These are phyloP conservation scores for Labrus mixtus DNA, from an alignment of 2,113 vertebrate genomes.

Conservation along the genomic window DNA sequence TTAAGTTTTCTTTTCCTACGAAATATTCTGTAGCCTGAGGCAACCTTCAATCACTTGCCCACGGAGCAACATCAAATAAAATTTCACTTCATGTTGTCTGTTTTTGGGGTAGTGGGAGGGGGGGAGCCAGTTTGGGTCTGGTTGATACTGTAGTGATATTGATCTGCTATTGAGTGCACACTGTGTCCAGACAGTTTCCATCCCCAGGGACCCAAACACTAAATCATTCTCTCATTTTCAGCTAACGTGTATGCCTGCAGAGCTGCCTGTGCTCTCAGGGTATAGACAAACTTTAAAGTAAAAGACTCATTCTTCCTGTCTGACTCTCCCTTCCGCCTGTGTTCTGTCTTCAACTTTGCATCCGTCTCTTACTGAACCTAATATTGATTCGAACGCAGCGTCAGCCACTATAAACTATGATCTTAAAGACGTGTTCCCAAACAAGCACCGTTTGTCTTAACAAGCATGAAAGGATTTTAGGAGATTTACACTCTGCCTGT, in stretches of 20 bases:
- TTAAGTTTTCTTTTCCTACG: conserved; percentile 58
- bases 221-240: conserved; percentile 67
- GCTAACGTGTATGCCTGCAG: conserved; percentile 47
- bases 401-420: conserved; percentile 62
- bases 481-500: conserved; percentile 76
- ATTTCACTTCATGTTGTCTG: conserved; percentile 70
- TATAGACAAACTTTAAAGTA: conserved; percentile 50
- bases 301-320: conserved; percentile 42
- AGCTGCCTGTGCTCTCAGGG: conserved; percentile 27
- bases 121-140: conserved; percentile 43
- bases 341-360: conserved; percentile 31
- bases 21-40: conserved; percentile 59
- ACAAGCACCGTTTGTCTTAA: conserved; percentile 75
- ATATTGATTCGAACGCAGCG: conserved; percentile 54
- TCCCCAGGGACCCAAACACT: conserved; percentile 48
- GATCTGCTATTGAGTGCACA: conserved; percentile 71
- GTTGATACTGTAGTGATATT: conserved; percentile 73
- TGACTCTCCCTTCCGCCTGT: neutral
- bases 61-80: conserved; percentile 69
- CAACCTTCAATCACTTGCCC: conserved; percentile 71
- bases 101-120: conserved; percentile 49
- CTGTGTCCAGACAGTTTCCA: conserved; percentile 67
- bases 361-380: conserved; percentile 30
- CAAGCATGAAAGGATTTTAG: conserved; percentile 78
- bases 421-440: conserved; percentile 69